These are phyloP conservation scores for Petaurus breviceps DNA, from an alignment of 2,113 vertebrate species.

Conservation along the genomic window DNA sequence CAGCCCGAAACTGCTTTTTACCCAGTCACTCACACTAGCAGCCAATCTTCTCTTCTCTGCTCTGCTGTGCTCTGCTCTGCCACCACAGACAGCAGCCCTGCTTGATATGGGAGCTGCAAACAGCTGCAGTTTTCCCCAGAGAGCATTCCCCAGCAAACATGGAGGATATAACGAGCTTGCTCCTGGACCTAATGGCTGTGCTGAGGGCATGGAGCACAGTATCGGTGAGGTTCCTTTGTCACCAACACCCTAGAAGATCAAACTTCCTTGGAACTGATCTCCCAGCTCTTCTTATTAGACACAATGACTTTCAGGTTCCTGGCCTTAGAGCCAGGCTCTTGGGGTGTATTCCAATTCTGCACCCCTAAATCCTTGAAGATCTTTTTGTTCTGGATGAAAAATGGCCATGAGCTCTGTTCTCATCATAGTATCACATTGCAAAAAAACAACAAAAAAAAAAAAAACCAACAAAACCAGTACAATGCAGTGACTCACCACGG, in stretches of 20 bases:
- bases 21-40: neutral
- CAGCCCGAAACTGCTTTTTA: neutral
- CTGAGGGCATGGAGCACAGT: neutral
- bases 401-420: conserved; percentile 3
- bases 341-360: neutral
- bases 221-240: neutral
- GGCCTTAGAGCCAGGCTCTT: neutral
- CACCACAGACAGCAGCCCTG: neutral
- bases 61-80: conserved; percentile 6
- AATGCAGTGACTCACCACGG: conserved; percentile 53
- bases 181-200: neutral
- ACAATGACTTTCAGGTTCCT: neutral
- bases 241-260: neutral
- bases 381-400: conserved; percentile 17
- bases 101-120: neutral
- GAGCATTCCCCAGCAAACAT: conserved; percentile 21
- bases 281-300: neutral
- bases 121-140: conserved; percentile 45
- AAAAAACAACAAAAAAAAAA: neutral
- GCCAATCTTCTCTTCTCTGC: conserved; percentile 20
- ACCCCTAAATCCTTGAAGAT: neutral
- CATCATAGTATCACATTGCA: conserved; percentile 30
- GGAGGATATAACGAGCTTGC: conserved; percentile 33
- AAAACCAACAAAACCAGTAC: neutral
- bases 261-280: neutral